phyloP scores from a whole-genome alignment of 2,888 invertebrate species.

The Cyaniris semiargus region DNA sequence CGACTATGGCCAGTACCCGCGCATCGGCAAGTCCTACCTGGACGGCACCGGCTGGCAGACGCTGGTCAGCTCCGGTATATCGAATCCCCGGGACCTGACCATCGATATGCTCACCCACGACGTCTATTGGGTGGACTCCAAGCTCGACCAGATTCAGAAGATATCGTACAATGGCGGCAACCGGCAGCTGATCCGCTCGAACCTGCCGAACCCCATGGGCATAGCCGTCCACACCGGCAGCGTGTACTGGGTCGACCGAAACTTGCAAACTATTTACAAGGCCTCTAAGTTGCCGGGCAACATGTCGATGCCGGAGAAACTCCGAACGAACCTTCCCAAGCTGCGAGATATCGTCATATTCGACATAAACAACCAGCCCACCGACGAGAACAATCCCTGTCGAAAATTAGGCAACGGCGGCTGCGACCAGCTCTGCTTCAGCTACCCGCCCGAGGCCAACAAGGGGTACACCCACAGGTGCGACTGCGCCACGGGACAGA shows the following conservation, averaged over 20 bases:
- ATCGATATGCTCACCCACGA: conserved; percentile 96
- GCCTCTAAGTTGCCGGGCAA: conserved; percentile 89
- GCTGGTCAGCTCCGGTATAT: conserved; percentile 94
- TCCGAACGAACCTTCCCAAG: conserved; percentile 91
- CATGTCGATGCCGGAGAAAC: conserved; percentile 83
- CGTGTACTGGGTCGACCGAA: conserved; percentile 97
- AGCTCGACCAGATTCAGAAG: conserved; percentile 95
- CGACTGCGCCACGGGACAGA: conserved; percentile 94
- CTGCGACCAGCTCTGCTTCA: conserved; percentile 97
- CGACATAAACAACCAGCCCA: conserved; percentile 92
- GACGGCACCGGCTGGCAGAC: conserved; percentile 94
- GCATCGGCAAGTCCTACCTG: conserved; percentile 92
- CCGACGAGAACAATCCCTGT: conserved; percentile 90
- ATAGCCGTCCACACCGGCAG: conserved; percentile 91
- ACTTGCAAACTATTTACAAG: conserved; percentile 90
- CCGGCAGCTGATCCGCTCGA: conserved; percentile 90
- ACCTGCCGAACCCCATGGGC: conserved; percentile 96
- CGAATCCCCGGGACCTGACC: conserved; percentile 93
- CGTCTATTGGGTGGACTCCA: conserved; percentile 98
- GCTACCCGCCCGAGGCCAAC: conserved; percentile 87
- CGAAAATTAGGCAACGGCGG: conserved; percentile 87
- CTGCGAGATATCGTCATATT: conserved; percentile 95
- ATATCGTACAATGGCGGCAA: conserved; percentile 91
- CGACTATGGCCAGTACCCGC: conserved; percentile 97
- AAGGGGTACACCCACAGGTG: conserved; percentile 84